Base-by-base conservation (phyloP, 1,140 invertebrate species). In the Orius laevigatus region DNA sequence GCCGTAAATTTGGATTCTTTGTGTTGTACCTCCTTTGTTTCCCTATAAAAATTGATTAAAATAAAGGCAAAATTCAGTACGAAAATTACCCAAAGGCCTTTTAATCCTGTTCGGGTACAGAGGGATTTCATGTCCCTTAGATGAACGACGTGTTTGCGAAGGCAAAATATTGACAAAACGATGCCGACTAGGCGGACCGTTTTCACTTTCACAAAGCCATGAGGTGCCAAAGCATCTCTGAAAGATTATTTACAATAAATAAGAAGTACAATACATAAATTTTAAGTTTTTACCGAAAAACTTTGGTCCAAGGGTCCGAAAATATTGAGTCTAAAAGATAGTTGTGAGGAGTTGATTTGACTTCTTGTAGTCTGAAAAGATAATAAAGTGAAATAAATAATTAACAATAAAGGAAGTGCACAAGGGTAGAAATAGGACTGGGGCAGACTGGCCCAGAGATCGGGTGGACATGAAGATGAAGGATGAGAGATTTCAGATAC, bases 21-120 rank as follows among this genome's bases (percentile, higher is more conserved):
- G 72, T 58, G 81, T 89, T 0, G 92, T 81, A 2, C 84, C 90
- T 15, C 92, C 91, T 73, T 95, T 96, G 63, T 94, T 95, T 46
- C 90, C 90, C 87, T 90, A 63, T n/a, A 70, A 73, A 55, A 48
- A 53, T 34, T 53, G 59, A 52, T 25, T 35, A 48, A 47, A 42
- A 15, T 3, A 19, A 42, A 12, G 3, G 48, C 19, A 40, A 15
- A 42, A 42, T 42, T 42, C 14, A 12, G 12, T 15, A 40, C 6
- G 6, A 46, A 52, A 60, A 66, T 67, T 64, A 76, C 74, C 88
- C 87, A 93, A 61, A 89, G 76, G 49, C 91, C 91, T 32, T 77
- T 79, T 52, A 94, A 72, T 1, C 90, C 91, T 42, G 89, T 91
- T 56, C 79, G 76, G 0, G 87, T 91, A 58, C 81, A 84, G 56